Evolutionary conservation across 2,113 vertebrate species (phyloP), one percentile per base, ranked within the genome.

Genomic region (Prolemur simus): DNA sequence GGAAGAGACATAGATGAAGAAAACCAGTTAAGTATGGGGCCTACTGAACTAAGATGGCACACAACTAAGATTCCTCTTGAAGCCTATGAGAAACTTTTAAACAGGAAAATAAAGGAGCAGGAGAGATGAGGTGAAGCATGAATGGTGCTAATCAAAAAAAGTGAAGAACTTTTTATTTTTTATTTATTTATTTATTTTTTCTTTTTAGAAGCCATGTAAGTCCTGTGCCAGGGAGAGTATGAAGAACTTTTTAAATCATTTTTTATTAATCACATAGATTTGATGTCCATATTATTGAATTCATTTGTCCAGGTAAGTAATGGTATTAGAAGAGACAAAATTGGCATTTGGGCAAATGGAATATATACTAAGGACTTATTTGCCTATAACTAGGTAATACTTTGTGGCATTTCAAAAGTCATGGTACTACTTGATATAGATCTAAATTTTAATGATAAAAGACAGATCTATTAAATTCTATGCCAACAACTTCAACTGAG

Each of bases 401-500:
- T 77, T 29, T 64, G 12, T 90, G 42, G 47, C n/a, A 85, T 83
- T 96, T 82, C 13, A 68, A 77, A 87, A 81, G 54, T 32, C n/a
- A 45, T 42, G 21, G 37, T 37, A 66, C 56, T 73, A 49, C 20
- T 21, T 77, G 64, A 14, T 34, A 73, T 64, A 83, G 78, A 68
- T 68, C 15, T 97, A 49, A 90, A 71, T 60, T 94, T 91, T 68
- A 78, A 77, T 56, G 73, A 84, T 52, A 64, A 39, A 92, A 86
- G 49, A 87, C 25, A 52, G 76, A n/a, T 87, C 6, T 91, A 66
- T 77, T 96, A 93, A 96, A 73, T 80, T 42, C 29, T 68, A 74
- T 63, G 25, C 71, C 96, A 95, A 74, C 39, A 87, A 58, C 60
- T 66, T 91, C 60, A 94, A 32, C 37, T 86, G 74, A 89, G 47